Evolutionary conservation across 2,113 vertebrate genomes (phyloP).

Genomic region (Nerophis lumbriciformis): DNA sequence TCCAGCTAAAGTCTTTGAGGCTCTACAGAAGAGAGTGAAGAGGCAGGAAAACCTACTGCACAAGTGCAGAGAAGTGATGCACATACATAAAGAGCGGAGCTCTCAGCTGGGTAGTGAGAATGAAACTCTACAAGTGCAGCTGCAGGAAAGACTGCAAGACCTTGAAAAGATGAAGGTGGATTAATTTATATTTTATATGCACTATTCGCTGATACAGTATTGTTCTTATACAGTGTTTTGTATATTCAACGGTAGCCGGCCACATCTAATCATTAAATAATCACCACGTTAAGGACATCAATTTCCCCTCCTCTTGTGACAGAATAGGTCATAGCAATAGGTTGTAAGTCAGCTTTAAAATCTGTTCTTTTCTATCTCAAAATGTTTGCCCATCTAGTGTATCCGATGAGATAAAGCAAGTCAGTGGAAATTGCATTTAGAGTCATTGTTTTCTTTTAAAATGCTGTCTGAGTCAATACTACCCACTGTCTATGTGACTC

Average conservation of each 20-base stretch:
- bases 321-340: too few species aligned
- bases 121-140: slow-evolving; percentile 88
- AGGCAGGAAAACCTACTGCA: slow-evolving; percentile 88
- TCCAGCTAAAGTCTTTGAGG: slow-evolving; percentile 72
- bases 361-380: not conserved
- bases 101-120: slow-evolving; percentile 83
- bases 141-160: slow-evolving; percentile 91
- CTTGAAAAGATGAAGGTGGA: slow-evolving; percentile 93
- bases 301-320: too few species aligned
- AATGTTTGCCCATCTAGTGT: not conserved
- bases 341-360: not conserved
- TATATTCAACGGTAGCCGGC: too few species aligned
- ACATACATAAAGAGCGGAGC: slow-evolving; percentile 79
- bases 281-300: too few species aligned
- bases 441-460: slow-evolving; percentile 25
- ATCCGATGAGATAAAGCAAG: not conserved
- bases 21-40: slow-evolving; percentile 80
- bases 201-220: not conserved
- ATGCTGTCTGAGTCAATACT: slow-evolving; percentile 23
- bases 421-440: slow-evolving; percentile 20
- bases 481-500: slow-evolving; percentile 40
- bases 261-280: too few species aligned
- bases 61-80: slow-evolving; percentile 82
- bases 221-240: too few species aligned
- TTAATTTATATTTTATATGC: not conserved